Evolutionary conservation across 2,888 invertebrate genomes (phyloP), one percentile per base, ranked within the genome.

Genomic region (Caprella mutica): DNA sequence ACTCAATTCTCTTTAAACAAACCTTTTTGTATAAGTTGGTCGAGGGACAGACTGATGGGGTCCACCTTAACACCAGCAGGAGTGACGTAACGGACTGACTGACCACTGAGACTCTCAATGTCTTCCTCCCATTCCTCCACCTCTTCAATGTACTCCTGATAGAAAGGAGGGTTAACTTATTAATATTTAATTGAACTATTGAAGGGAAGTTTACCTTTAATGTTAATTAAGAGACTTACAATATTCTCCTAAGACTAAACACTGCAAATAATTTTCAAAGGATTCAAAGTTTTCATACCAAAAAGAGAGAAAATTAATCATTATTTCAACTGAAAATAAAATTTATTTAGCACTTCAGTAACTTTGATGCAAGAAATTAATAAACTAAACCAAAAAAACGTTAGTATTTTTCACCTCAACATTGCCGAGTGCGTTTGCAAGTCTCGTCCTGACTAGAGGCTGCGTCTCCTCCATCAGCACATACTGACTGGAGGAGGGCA

Each of bases 61-160:
- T 52, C 38, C 3, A 19, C 27, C 24, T 27, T n/a, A 26, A 17
- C 39, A 1, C 24, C 17, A 17, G 39, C 52, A 8, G 35, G 35
- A 4, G 26, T 21, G n/a, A n/a, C 19, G 33, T n/a, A 19, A 5
- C 19, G 30, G 24, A 35, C 38, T 26, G 56, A 19, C 14, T 19
- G 30, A 39, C 40, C n/a, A 2, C 44, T 46, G 24, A 55, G 19
- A 8, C 40, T 40, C 35, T 62, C 62, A 35, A 58, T 60, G 23
- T 60, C 59, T 40, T 63, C 64, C 40, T 64, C 64, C 60, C 59
- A 60, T 43, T 64, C 63, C 33, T 64, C 63, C 12, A 64, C 63
- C 35, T 64, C 63, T 38, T 64, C 63, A 50, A 64, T 64, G 38
- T 55, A 58, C 24, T 64, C 63, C 59, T 63, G 35, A 14, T 14